Evolutionary conservation across 2,888 invertebrate species (phyloP).

Genomic region (Campoplex nolae): DNA sequence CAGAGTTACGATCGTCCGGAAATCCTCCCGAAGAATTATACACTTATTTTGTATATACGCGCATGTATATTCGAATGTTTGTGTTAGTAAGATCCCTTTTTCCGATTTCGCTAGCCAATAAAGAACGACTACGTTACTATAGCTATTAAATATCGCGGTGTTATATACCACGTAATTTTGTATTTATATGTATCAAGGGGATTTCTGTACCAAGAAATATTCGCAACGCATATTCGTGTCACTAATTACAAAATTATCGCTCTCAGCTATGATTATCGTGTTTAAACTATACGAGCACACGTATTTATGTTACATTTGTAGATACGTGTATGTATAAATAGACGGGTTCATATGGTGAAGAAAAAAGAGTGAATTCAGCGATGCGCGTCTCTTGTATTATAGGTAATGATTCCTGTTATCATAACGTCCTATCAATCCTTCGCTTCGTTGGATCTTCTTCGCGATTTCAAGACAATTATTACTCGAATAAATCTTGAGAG

Average conservation of each 20-base stretch:
- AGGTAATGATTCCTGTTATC: conserved; percentile 65
- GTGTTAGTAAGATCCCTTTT: conserved; percentile 66
- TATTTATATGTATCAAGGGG: conserved; percentile 40
- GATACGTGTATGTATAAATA: not conserved
- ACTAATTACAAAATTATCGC: conserved; percentile 69
- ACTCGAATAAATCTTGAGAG: not conserved
- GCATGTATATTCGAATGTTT: conserved; percentile 9
- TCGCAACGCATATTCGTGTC: conserved; percentile 63
- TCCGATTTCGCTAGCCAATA: conserved; percentile 67
- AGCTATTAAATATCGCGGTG: conserved; percentile 60
- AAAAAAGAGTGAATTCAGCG: conserved; percentile 17
- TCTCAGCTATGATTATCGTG: conserved; percentile 63
- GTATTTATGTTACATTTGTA: not conserved
- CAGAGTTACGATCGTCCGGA: conserved; percentile 75
- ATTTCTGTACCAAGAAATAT: conserved; percentile 53
- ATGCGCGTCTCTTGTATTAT: conserved; percentile 48
- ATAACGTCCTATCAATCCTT: conserved; percentile 48
- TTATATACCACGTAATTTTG: conserved; percentile 19
- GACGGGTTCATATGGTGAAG: conserved; percentile 1
- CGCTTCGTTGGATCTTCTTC: conserved; percentile 49
- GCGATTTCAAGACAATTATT: conserved; percentile 9
- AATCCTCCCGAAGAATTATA: conserved; percentile 70
- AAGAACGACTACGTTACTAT: conserved; percentile 61
- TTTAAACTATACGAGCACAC: conserved; percentile 55
- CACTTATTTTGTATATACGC: conserved; percentile 2